phyloP scores from a whole-genome alignment of 2,113 vertebrate genomes.

The Ginglymostoma cirratum region DNA sequence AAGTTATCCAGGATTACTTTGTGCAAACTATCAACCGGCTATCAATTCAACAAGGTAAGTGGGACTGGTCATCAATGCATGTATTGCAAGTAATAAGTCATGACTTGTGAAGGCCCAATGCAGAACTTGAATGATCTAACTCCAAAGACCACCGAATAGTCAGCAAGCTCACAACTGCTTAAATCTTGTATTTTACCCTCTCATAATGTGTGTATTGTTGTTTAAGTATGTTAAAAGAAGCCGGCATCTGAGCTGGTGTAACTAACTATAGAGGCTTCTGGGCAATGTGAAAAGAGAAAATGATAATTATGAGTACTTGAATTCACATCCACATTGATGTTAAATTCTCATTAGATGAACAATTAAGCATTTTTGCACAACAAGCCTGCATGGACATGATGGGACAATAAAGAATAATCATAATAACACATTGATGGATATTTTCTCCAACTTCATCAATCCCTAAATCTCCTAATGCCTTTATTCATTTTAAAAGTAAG shows the following conservation, averaged over 20 bases:
- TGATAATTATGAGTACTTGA: background rate
- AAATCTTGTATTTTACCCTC: background rate
- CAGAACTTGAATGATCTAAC: background rate
- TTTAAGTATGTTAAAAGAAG: background rate
- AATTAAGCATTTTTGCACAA: background rate
- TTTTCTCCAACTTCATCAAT: background rate
- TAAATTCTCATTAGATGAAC: background rate
- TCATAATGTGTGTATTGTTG: background rate
- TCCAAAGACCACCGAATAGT: background rate
- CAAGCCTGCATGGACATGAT: background rate
- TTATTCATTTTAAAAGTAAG: background rate
- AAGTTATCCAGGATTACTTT: background rate
- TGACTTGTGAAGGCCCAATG: background rate
- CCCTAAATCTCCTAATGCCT: background rate
- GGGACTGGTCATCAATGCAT: background rate
- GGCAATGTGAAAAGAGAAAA: background rate
- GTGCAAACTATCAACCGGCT: background rate
- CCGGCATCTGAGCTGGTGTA: background rate
- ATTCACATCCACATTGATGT: background rate
- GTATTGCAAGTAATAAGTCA: background rate
- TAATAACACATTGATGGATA: background rate
- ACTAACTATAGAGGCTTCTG: background rate
- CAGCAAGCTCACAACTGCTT: background rate
- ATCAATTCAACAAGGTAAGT: background rate
- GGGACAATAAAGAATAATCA: background rate